Evolutionary conservation across 2,113 vertebrate genomes (phyloP).

Genomic region (Dasyurus viverrinus): DNA sequence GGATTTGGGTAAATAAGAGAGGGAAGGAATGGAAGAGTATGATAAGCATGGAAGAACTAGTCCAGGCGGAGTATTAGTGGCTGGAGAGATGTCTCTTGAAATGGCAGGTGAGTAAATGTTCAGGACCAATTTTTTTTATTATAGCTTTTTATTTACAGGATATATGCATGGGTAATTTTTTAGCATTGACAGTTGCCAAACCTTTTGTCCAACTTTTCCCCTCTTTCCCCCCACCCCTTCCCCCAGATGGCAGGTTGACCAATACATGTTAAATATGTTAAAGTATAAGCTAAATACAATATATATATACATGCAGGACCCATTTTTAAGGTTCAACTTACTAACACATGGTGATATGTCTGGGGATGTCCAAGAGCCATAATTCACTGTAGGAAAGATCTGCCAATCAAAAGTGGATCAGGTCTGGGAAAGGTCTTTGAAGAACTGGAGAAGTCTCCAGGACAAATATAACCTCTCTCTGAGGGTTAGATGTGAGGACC

Average conservation of each 20-base stretch:
- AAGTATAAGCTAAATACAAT: too few species aligned
- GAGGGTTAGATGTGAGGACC: not conserved
- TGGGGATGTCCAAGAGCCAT: not conserved
- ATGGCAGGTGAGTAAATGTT: not conserved
- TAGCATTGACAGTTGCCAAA: too few species aligned
- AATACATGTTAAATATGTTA: too few species aligned
- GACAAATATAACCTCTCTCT: not conserved
- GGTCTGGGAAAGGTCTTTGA: not conserved
- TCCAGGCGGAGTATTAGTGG: not conserved
- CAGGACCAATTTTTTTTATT: too few species aligned
- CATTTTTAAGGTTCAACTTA: not conserved
- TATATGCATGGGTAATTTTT: too few species aligned
- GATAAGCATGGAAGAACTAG: not conserved
- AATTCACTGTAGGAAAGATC: not conserved
- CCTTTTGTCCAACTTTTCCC: too few species aligned
- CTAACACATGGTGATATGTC: not conserved
- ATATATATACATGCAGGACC: too few species aligned
- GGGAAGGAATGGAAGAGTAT: not conserved
- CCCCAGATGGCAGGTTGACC: too few species aligned
- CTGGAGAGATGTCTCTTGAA: not conserved
- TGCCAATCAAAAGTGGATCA: not conserved
- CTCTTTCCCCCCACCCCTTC: too few species aligned
- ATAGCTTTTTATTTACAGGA: too few species aligned
- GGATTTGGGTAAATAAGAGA: not conserved
- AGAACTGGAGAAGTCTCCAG: not conserved